Percentiles rank a stretch among this genome's conserved stretches.
Conservation (phyloP, 2,797 vertebrate genomes). For the Odontamblyopus lacepedii region DNA sequence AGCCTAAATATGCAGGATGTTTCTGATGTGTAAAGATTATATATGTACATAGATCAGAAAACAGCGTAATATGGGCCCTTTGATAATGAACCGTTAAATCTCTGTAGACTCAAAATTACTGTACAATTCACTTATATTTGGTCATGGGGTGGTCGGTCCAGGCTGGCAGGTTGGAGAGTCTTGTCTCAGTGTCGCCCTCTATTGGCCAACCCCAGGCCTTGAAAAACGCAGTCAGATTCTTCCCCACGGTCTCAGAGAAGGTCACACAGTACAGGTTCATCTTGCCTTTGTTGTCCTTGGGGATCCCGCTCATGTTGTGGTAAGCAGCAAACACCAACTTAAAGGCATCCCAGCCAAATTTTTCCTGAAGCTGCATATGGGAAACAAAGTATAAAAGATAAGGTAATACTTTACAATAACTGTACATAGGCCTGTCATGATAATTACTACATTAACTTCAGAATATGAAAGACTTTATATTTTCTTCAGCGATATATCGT, state of each 20-base stretch:
- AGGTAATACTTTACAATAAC: too few relatives aligned
- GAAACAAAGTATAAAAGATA: conserved; percentile 26
- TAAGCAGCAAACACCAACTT: conserved; percentile 79
- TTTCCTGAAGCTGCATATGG: conserved; percentile 77
- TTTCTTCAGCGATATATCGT: too few relatives aligned
- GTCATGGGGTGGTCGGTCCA: conserved; percentile 84
- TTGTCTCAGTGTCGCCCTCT: conserved; percentile 64
- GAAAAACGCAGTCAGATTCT: conserved; percentile 81
- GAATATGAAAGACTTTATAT: too few relatives aligned
- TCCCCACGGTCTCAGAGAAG: conserved; percentile 78
- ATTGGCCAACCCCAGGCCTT: conserved; percentile 87
- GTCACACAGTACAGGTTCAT: conserved; percentile 84
- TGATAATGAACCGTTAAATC: background rate
- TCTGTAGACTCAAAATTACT: background rate
- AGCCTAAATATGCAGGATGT: too few relatives aligned
- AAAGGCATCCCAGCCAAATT: conserved; percentile 83
- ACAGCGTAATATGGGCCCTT: too few relatives aligned
- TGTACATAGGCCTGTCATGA: too few relatives aligned
- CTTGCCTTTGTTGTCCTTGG: conserved; percentile 72
- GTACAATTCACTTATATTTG: conserved; percentile 29
- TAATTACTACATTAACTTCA: too few relatives aligned
- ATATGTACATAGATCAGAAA: too few relatives aligned
- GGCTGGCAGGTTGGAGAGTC: conserved; percentile 72
- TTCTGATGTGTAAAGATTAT: too few relatives aligned
- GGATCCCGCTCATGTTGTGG: conserved; percentile 67